Conservation (phyloP, 2,888 invertebrate genomes). For the Cheiracanthium punctorium region DNA sequence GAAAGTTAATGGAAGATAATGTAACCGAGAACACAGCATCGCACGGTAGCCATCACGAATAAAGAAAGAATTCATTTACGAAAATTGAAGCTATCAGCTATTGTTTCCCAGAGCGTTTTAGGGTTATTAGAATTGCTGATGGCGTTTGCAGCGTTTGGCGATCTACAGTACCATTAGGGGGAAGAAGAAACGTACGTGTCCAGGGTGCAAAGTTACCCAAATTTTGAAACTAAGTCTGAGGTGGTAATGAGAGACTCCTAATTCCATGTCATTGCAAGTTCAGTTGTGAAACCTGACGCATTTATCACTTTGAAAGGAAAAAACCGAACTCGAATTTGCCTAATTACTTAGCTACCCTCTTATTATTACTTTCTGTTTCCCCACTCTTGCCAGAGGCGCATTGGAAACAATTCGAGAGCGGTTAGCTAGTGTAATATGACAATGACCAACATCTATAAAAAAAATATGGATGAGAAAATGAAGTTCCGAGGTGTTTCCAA, state of each 20-base stretch:
- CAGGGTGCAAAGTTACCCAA: conserved; percentile 38
- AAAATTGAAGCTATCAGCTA: conserved; percentile 68
- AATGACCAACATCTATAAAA: conserved; percentile 50
- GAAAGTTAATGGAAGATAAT: conserved; percentile 68
- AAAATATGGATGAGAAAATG: conserved; percentile 39
- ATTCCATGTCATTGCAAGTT: conserved; percentile 64
- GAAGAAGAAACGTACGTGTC: conserved; percentile 53
- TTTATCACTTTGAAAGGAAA: conserved; percentile 51
- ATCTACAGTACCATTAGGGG: conserved; percentile 46
- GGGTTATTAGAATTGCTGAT: conserved; percentile 68
- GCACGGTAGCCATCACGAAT: conserved; percentile 66
- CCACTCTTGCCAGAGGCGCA: conserved; percentile 35
- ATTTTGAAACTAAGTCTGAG: conserved; percentile 32
- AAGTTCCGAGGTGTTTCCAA: conserved; percentile 39
- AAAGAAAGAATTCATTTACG: conserved; percentile 69
- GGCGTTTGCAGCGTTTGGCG: conserved; percentile 52
- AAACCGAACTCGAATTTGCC: conserved; percentile 60
- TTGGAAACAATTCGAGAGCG: conserved; percentile 27
- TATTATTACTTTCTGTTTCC: conserved; percentile 42
- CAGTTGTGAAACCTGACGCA: conserved; percentile 59
- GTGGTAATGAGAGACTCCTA: conserved; percentile 64
- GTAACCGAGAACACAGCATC: conserved; percentile 61
- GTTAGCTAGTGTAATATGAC: conserved; percentile 21
- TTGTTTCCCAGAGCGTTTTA: conserved; percentile 68
- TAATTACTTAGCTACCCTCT: conserved; percentile 67